Evolutionary conservation across 2,797 vertebrate species (phyloP), one percentile per base, ranked within the genome.

Genomic region (Mastacembelus armatus): DNA sequence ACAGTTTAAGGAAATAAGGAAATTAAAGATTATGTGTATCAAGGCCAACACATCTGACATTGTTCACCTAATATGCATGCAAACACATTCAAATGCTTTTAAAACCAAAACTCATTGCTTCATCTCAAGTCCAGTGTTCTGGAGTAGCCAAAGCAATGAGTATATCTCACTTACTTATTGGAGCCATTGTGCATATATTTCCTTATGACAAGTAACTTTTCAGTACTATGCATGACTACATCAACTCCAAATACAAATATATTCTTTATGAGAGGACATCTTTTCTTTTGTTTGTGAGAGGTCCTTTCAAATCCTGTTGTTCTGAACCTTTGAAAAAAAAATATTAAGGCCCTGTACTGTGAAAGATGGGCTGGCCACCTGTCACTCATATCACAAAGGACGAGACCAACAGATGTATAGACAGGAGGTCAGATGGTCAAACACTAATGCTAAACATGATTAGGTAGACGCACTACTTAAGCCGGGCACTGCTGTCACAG

Each of bases 341-440:
- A 71, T 71, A 79, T 84, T 61, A 85, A 45, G 64, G 76, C 58
- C 65, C 64, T 66, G 65, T 72, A 55, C 80, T 77, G 72, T 33
- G 73, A 71, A 61, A 74, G 68, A 80, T n/a, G 83, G 70, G 66
- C 76, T 16, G 74, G 81, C 89, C 91, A 92, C 87, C 88, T 92
- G 89, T 83, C 88, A 83, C 71, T 80, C 75, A 87, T 78, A 74
- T 73, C 75, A 86, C 81, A 91, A 83, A 87, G 79, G 71, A 83
- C 74, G 18, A 81, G 80, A 73, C 73, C 80, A 88, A 80, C 88
- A 92, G 90, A 92, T 91, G 85, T 77, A 90, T 76, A 81, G 76
- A 79, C 73, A 66, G 60, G 47, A 69, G 87, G 83, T 92, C 89
- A 92, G 83, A 86, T 88, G 88, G 88, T 85, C 76, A 80, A 78